Base-by-base conservation (phyloP, 23 tunicate species). In the Trididemnum miniatum region DNA sequence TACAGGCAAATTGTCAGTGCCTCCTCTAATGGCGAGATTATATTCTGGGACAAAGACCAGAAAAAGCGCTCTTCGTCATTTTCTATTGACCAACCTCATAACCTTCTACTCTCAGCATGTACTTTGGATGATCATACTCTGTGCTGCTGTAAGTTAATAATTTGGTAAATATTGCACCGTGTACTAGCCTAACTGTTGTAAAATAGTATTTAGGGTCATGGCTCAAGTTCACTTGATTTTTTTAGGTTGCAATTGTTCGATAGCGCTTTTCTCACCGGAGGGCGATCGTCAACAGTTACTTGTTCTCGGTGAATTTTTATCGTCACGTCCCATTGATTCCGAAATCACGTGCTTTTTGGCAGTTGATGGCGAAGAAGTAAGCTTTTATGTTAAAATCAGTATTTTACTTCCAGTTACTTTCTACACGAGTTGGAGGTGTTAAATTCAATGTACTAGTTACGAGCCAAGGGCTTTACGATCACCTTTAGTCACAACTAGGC, bases 101-200 rank as follows among this genome's bases (percentile, higher is more conserved):
- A 65, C 29, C 24, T 59, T 1, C 65, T 90, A 1, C 18, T 85
- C 18, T 65, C 86, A 0, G 78, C 80, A 29, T 27, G 29, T 0
- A 0, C 65, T 0, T 2, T 78, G 35, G 27, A 31, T 1, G 52
- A 66, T 0, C 18, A 77, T 57, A n/a, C 34, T 12, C 27, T 90
- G 1, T 85, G 89, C 76, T 90, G 96, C 44, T 90, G 96, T 90
- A 64, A 90, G 96, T 86, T 30, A 18, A 26, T 62, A 44, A 9
- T 9, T 44, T 44, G 54, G 9, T 39, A n/a, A n/a, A n/a, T n/a
- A n/a, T n/a, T n/a, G n/a, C n/a, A n/a, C n/a, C n/a, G n/a, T n/a
- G n/a, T n/a, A n/a, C n/a, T n/a, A n/a, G n/a, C n/a, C n/a, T n/a
- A n/a, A n/a, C n/a, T n/a, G n/a, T n/a, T n/a, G n/a, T n/a, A n/a